Conservation (phyloP, 2,888 invertebrate genomes). For the Seira ritae region DNA sequence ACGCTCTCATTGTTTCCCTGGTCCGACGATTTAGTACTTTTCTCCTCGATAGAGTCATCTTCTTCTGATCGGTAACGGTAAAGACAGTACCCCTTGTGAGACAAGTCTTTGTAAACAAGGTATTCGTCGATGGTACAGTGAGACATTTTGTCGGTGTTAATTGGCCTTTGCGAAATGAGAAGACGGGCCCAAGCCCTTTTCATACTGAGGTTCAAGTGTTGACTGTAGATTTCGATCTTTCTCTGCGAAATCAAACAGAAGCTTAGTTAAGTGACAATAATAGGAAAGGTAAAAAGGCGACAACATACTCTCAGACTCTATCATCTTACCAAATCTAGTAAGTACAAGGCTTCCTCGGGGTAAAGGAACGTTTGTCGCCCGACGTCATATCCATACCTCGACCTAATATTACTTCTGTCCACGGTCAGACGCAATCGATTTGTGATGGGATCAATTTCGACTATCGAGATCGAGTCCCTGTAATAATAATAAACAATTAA, state of each 20-base stretch:
- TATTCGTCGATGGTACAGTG: conserved; percentile 51
- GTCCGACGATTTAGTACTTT: too few species aligned
- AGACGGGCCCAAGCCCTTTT: conserved; percentile 57
- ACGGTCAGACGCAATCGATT: conserved; percentile 29
- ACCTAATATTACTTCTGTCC: conserved; percentile 44
- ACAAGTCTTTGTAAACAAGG: conserved; percentile 53
- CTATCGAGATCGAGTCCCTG: conserved; percentile 45
- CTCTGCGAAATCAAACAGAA: conserved; percentile 41
- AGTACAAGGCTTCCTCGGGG: conserved; percentile 59
- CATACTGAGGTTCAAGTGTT: conserved; percentile 38
- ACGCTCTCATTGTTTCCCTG: too few species aligned
- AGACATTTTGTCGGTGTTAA: not conserved
- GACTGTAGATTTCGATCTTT: conserved; percentile 45
- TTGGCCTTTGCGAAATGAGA: conserved; percentile 21
- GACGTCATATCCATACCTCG: conserved; percentile 54
- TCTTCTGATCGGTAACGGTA: conserved; percentile 28
- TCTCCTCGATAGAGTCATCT: conserved; percentile 22
- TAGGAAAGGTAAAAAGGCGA: not conserved
- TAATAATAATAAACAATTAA: not conserved
- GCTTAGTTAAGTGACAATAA: not conserved
- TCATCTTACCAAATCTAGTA: conserved; percentile 49
- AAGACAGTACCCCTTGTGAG: conserved; percentile 47
- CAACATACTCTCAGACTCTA: not conserved
- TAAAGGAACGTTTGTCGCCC: conserved; percentile 47
- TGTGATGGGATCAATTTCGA: conserved; percentile 32